Evolutionary conservation across 2,113 vertebrate genomes (phyloP).

Genomic region (Caracal caracal): DNA sequence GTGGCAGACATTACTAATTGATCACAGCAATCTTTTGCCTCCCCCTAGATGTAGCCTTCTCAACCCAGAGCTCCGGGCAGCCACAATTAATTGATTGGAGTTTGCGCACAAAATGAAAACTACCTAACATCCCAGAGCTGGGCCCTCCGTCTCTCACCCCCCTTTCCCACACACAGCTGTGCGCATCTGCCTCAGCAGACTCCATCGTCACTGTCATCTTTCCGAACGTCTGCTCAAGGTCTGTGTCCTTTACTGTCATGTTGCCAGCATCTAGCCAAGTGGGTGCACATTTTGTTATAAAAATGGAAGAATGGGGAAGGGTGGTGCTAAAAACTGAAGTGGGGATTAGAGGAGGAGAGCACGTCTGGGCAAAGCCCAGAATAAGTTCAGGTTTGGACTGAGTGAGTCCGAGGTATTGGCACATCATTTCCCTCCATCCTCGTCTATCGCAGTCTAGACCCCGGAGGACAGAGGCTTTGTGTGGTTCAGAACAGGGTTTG

Average conservation of each 20-base stretch:
- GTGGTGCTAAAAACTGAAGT: background rate
- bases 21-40: background rate
- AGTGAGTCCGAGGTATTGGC: background rate
- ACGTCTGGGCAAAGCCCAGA: background rate
- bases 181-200: background rate
- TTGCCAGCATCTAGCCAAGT: background rate
- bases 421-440: accelerated
- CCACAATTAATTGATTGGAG: background rate
- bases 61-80: background rate
- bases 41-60: background rate
- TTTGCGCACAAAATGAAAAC: background rate
- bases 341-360: background rate
- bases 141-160: accelerated
- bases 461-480: accelerated
- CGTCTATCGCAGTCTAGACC: accelerated
- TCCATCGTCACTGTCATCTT: background rate
- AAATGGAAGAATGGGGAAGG: background rate
- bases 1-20: constrained; percentile 47
- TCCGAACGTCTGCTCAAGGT: background rate
- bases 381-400: background rate
- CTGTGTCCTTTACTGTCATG: accelerated
- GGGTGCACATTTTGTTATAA: background rate
- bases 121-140: background rate
- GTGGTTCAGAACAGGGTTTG: background rate
- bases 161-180: background rate